Evolutionary conservation across 2,888 invertebrate genomes (phyloP).

Genomic region (Bibio marci): DNA sequence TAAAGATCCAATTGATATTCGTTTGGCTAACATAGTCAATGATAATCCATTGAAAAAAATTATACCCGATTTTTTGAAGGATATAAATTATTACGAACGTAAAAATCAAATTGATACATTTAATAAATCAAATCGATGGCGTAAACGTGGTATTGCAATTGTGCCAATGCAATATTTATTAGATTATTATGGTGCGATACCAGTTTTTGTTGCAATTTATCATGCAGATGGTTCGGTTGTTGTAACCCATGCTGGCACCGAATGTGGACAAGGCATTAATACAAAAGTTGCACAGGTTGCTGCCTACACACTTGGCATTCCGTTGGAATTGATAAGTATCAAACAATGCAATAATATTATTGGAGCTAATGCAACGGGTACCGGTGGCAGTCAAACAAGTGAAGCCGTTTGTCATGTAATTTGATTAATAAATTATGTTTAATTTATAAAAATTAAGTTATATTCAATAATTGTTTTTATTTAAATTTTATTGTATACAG

Average conservation of each 20-base stretch:
- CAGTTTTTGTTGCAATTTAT: conserved; percentile 30
- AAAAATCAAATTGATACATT: conserved; percentile 23
- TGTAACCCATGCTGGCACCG: conserved; percentile 30
- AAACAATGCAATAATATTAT: conserved; percentile 28
- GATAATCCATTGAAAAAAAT: conserved; percentile 29
- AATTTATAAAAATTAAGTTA: conserved; percentile 5
- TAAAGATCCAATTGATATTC: conserved; percentile 40
- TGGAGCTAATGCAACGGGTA: conserved; percentile 28
- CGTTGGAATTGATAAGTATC: conserved; percentile 29
- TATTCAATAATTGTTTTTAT: neutral
- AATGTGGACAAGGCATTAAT: conserved; percentile 37
- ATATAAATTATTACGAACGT: conserved; percentile 26
- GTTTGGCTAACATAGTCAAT: conserved; percentile 33
- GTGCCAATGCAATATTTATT: conserved; percentile 33
- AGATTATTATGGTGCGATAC: conserved; percentile 20
- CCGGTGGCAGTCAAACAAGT: conserved; percentile 31
- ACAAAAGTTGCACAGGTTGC: conserved; percentile 34
- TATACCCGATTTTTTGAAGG: conserved; percentile 32
- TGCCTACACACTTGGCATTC: conserved; percentile 32
- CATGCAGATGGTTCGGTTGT: conserved; percentile 31
- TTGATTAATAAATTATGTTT: too few species aligned
- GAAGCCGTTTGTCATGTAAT: conserved; percentile 25
- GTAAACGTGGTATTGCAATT: conserved; percentile 32
- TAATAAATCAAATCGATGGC: conserved; percentile 36
- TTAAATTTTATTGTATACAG: too few species aligned